Base-by-base conservation (phyloP, 2,888 invertebrate species). In the Eurytoma californica region DNA sequence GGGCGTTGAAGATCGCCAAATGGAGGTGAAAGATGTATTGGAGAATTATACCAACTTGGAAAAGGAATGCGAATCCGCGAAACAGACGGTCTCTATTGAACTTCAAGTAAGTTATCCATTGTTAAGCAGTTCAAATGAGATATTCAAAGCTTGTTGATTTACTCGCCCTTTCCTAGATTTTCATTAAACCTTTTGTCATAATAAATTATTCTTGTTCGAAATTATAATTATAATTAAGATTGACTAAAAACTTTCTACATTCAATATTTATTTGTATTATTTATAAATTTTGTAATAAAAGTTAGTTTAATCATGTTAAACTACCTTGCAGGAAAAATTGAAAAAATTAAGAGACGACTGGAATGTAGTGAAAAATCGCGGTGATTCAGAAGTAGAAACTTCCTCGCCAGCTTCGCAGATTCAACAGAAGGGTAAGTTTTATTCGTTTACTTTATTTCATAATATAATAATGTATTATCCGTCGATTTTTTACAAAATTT, bases 11-110 rank as follows among this genome's bases (percentile, higher is more conserved):
- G 93, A 93, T 84, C 92, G 92, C 70, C 93, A 93, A 86, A 90
- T 91, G 80, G 93, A 94, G 86, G 92, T 94, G 58, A 92, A 92
- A 84, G 94, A 94, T 84, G 92, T 93, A 63, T 86, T 94, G 66
- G 93, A 93, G 87, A 93, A 93, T 89, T 94, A 92, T 88, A 93
- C 92, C 73, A 93, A 93, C 89, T 88, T 94, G 84, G 94, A 94
- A 82, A 91, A 92, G 83, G 92, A 92, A 83, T 92, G 92, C 83
- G 90, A 91, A 85, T 90, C 89, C 9, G 91, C 90, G 13, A 91
- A 90, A 79, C 91, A 91, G 82, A 88, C 90, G 4, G 90, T 92
- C 80, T 91, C 92, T 68, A 87, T 89, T 1, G 91, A 91, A 85
- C 87, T 92, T 83, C 91, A 91, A 86, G 92, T 92, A 86, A 84